Percentiles rank a stretch among this genome's conserved stretches.
These are phyloP conservation scores for Nicator chloris DNA, from an alignment of 2,113 vertebrate genomes.

Conservation along the genomic window DNA sequence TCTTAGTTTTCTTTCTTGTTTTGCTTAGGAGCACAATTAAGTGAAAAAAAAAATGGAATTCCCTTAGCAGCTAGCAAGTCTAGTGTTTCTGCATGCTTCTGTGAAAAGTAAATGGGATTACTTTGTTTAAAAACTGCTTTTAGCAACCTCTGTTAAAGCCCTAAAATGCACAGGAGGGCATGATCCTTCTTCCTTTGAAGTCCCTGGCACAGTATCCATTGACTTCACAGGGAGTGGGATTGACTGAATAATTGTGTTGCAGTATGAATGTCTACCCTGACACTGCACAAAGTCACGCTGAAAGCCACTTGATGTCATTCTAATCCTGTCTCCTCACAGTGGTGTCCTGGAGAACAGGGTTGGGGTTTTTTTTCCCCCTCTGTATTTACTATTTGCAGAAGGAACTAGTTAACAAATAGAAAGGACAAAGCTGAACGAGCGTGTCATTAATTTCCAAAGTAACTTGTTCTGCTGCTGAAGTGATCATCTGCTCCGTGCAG, in stretches of 20 bases:
- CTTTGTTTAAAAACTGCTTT: constrained; percentile 57
- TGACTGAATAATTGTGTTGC: constrained; percentile 47
- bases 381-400: constrained; percentile 28
- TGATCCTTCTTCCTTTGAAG: constrained; percentile 58
- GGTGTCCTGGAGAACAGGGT: background rate
- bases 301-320: constrained; percentile 47
- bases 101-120: constrained; percentile 58
- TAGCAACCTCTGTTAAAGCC: constrained; percentile 31
- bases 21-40: constrained; percentile 23
- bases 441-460: constrained; percentile 17
- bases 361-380: background rate
- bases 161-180: constrained; percentile 53
- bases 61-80: constrained; percentile 27
- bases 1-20: background rate
- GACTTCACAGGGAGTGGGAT: constrained; percentile 45
- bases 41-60: background rate
- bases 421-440: background rate
- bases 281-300: constrained; percentile 34
- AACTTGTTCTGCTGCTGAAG: background rate
- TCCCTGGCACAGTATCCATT: constrained; percentile 47
- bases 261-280: constrained; percentile 33
- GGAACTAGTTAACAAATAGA: constrained; percentile 26
- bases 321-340: background rate
- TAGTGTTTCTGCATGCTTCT: constrained; percentile 21
- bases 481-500: background rate